These are phyloP conservation scores for Platichthys stellatus DNA, from an alignment of 2,113 vertebrate genomes.

Conservation along the genomic window DNA sequence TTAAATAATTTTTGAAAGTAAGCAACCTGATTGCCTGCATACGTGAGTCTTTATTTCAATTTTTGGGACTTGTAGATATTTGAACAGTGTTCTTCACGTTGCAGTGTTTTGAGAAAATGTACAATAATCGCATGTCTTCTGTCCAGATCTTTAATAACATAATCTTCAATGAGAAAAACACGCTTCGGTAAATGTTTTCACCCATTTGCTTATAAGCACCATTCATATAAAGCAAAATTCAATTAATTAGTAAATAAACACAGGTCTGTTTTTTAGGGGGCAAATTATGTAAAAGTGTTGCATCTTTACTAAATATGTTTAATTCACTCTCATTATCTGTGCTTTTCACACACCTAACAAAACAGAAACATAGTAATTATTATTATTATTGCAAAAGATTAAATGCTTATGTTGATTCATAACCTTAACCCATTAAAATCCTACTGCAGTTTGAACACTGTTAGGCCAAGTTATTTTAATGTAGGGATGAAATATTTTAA, in stretches of 20 bases:
- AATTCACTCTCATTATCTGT: neutral
- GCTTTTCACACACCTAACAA: neutral
- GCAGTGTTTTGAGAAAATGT: too few species aligned
- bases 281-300: neutral
- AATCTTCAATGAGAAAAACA: neutral
- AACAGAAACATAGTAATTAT: neutral
- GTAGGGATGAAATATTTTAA: too few species aligned
- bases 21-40: slow-evolving; percentile 4
- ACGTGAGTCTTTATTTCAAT: neutral
- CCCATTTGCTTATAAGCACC: neutral
- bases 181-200: too few species aligned
- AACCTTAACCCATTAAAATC: too few species aligned
- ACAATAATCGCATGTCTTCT: too few species aligned
- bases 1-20: slow-evolving; percentile 28
- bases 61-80: too few species aligned
- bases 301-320: neutral
- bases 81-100: neutral
- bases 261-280: neutral
- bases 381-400: neutral
- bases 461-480: too few species aligned
- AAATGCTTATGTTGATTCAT: neutral
- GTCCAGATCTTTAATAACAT: neutral
- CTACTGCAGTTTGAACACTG: too few species aligned
- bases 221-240: neutral
- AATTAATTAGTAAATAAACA: neutral